Conservation (phyloP, 2,888 invertebrate genomes). For the Agonopterix arenella region DNA sequence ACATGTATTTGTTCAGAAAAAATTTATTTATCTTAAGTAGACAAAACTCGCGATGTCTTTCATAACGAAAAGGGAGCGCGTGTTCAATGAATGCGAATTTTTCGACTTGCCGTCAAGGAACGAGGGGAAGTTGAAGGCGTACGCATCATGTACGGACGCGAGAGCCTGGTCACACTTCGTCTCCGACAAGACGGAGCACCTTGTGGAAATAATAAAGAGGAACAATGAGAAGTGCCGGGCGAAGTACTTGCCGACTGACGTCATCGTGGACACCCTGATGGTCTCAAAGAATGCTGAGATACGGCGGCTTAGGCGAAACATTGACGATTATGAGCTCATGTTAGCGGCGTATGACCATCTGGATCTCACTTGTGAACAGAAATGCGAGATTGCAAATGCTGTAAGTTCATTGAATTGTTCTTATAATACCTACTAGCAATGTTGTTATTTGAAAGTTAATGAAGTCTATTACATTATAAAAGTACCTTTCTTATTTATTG, state of each 20-base stretch:
- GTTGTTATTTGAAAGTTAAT: no score
- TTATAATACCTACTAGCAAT: no score
- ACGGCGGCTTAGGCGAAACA: conserved; percentile 57
- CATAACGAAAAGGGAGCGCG: conserved; percentile 67
- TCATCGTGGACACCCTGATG: conserved; percentile 63
- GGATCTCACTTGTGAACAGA: conserved; percentile 60
- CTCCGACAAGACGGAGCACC: conserved; percentile 74
- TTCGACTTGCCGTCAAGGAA: conserved; percentile 61
- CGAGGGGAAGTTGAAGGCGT: conserved; percentile 75
- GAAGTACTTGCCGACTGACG: conserved; percentile 60
- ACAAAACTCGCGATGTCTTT: conserved; percentile 55
- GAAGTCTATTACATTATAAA: no score
- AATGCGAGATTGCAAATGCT: conserved; percentile 58
- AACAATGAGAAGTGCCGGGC: conserved; percentile 54
- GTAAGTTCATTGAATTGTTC: conserved; percentile 30
- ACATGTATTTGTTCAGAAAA: conserved; percentile 41
- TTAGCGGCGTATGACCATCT: conserved; percentile 57
- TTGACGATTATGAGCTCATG: conserved; percentile 65
- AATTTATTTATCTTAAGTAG: conserved; percentile 32
- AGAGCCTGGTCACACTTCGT: conserved; percentile 76
- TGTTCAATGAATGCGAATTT: conserved; percentile 64
- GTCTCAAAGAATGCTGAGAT: conserved; percentile 71
- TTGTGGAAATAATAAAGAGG: conserved; percentile 71
- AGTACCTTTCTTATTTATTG: no score
- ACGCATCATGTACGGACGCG: conserved; percentile 74